Conservation (phyloP, 2,888 invertebrate genomes). For the Synanthedon tipuliformis region DNA sequence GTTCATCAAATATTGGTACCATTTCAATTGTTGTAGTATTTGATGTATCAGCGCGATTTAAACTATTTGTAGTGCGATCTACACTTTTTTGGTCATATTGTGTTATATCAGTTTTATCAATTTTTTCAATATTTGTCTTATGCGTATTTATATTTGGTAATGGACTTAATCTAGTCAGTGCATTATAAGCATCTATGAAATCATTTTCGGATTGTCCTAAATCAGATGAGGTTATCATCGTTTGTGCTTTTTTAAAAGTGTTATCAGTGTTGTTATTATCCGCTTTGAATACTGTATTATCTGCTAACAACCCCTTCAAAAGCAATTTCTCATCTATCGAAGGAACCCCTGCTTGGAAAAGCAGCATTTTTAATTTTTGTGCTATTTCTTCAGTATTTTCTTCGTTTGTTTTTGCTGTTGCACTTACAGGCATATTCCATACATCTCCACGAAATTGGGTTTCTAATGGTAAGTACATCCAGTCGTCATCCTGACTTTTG, state of each 20-base stretch:
- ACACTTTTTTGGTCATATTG: neutral
- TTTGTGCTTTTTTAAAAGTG: conserved; percentile 16
- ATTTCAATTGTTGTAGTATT: neutral
- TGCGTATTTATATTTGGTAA: conserved; percentile 37
- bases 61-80: neutral
- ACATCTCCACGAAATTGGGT: conserved; percentile 4
- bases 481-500: conserved; percentile 49
- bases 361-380: conserved; percentile 37
- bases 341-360: conserved; percentile 41
- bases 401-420: conserved; percentile 5
- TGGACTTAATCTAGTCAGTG: conserved; percentile 50
- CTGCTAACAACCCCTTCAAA: conserved; percentile 34
- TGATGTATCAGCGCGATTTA: neutral
- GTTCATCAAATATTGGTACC: neutral
- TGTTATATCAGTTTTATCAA: neutral
- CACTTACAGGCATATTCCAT: conserved; percentile 3
- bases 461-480: conserved; percentile 55
- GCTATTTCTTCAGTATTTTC: conserved; percentile 27
- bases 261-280: conserved; percentile 5
- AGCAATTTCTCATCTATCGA: conserved; percentile 40
- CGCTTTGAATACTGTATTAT: conserved; percentile 13
- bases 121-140: neutral
- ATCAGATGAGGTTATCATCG: conserved; percentile 24
- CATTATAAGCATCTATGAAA: conserved; percentile 62
- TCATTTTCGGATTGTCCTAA: conserved; percentile 57